Evolutionary conservation across 23 tunicate species (phyloP), one percentile per base, ranked within the genome.

Genomic region (Diplosoma virens): DNA sequence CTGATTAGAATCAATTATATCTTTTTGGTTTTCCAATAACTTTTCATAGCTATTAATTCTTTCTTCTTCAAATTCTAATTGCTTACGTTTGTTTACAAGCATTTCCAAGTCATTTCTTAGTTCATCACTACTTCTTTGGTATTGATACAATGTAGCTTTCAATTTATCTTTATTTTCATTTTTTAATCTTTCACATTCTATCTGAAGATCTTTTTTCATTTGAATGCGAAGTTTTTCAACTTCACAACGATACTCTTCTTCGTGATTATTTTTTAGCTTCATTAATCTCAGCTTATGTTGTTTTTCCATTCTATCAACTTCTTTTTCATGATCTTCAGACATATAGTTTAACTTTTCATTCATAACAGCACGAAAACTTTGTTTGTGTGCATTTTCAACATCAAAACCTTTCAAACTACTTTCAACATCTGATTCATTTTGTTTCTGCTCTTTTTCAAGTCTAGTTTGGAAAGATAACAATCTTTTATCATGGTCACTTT

Each of bases 311-410:
- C 56, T 66, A 4, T 65, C 58, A 3, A 92, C 25, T 47, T 92
- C 87, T 47, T 58, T 81, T 30, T 92, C 81, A 22, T 92, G 97
- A 2, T 85, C 87, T 20, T 37, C 83, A 1, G 46, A n/a, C 55
- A 89, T 56, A 14, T 11, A 41, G 0, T 78, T 36, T 20, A 66
- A 30, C 65, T 82, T 89, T 47, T 89, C 96, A 36, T 67, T 33
- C 11, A 80, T 37, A 47, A 81, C 71, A 41, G 58, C 29, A 24
- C 80, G 52, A 3, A 66, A 50, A 41, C 32, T 61, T 52, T 77
- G 37, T 30, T 59, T 75, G 50, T 71, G 78, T 34, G 71, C 92
- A 22, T 71, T 53, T 5, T 61, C 33, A 27, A 74, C 32, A 67
- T 56, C 60, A 28, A 41, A 33, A 25, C 31, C 61, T 6, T 28